Evolutionary conservation across 2,113 vertebrate genomes (phyloP).

Genomic region (Mugil cephalus): DNA sequence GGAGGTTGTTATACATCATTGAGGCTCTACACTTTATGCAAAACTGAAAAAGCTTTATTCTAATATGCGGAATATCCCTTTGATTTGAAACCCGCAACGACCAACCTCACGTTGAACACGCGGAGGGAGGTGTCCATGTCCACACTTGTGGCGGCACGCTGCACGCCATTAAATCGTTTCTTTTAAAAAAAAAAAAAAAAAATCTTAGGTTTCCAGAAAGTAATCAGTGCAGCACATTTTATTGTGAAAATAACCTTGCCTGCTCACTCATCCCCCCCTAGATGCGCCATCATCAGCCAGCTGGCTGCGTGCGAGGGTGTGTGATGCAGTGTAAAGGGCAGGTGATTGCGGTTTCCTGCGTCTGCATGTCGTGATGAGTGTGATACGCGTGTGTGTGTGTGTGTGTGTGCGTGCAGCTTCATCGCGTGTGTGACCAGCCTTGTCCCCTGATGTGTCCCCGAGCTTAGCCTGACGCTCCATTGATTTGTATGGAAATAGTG

Average conservation of each 20-base stretch:
- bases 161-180: slow-evolving; percentile 1
- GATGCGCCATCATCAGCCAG: slow-evolving; percentile 48
- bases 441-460: slow-evolving; percentile 67
- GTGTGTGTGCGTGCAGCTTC: slow-evolving; percentile 26
- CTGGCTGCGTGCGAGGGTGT: slow-evolving; percentile 33
- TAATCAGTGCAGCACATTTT: slow-evolving; percentile 42
- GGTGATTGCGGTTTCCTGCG: slow-evolving; percentile 64
- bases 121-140: neutral
- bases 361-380: slow-evolving; percentile 41
- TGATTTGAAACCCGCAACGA: no score
- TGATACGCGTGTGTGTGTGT: slow-evolving; percentile 15
- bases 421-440: slow-evolving; percentile 61
- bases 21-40: no score
- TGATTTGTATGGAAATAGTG: slow-evolving; percentile 83
- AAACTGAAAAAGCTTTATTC: no score
- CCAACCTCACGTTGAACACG: no score
- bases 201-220: slow-evolving; percentile 11
- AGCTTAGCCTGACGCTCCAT: slow-evolving; percentile 71
- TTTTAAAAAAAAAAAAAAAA: no score
- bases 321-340: slow-evolving; percentile 55
- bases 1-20: no score
- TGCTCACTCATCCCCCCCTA: slow-evolving; percentile 40
- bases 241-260: slow-evolving; percentile 55
- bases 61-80: no score
- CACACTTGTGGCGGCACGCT: neutral